Conservation (phyloP, 92 coral and sea anemone genomes). For the Siderastrea siderea region DNA sequence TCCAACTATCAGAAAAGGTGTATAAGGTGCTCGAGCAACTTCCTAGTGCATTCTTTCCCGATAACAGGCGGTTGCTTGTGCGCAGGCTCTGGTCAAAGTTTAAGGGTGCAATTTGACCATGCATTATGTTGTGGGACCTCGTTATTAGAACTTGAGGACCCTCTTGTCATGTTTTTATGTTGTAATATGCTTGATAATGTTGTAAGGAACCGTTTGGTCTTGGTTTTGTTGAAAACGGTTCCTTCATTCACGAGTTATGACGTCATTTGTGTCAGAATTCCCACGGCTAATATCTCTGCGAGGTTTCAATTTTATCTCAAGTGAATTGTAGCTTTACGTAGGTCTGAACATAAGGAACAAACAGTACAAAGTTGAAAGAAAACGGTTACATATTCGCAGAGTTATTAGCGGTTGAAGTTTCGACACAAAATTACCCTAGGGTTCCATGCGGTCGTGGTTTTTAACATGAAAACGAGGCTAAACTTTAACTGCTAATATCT, state of each 20-base stretch:
- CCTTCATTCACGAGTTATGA: background rate
- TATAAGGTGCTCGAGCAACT: conserved; percentile 24
- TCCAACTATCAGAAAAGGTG: background rate
- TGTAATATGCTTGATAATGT: background rate
- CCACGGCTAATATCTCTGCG: background rate
- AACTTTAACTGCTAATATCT: conserved; percentile 12
- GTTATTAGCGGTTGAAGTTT: background rate
- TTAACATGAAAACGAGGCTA: conserved; percentile 13
- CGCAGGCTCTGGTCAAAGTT: conserved; percentile 7
- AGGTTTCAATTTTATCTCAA: too few species aligned
- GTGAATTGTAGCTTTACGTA: too few species aligned
- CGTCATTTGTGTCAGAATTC: background rate
- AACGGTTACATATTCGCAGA: background rate
- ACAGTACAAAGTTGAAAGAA: too few species aligned
- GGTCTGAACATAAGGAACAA: too few species aligned
- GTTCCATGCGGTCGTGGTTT: background rate
- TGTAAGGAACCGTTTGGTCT: conserved; percentile 28
- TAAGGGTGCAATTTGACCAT: background rate
- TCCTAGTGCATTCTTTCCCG: background rate
- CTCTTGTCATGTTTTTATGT: background rate
- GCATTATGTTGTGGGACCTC: background rate
- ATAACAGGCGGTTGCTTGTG: background rate
- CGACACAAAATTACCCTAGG: too few species aligned
- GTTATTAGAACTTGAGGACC: conserved; percentile 8
- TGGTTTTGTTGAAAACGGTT: background rate